Evolutionary conservation across 2,888 invertebrate genomes (phyloP), one percentile per base, ranked within the genome.

Genomic region (Troilus luridus): DNA sequence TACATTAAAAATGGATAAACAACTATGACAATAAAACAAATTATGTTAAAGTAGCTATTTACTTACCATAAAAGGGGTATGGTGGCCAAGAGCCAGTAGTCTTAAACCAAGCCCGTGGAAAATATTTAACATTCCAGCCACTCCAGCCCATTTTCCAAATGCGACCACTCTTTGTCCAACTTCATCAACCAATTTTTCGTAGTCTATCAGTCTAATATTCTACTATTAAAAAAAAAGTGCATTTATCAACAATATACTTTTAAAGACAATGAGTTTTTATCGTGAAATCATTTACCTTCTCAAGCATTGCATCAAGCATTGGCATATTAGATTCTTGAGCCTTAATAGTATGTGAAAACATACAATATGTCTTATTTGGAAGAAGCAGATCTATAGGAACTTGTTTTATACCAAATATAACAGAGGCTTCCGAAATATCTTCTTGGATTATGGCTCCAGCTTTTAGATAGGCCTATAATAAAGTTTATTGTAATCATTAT

Each of bases 341-440:
- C 94, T 99, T 99, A 93, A 99, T 99, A 0, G 99, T 99, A 94
- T 99, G 99, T 0, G 99, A 99, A 94, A 99, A 99, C 94, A 99
- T 98, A 93, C 98, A 99, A 94, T 99, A 99, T 0, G 99, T 99
- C 95, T 99, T 99, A 94, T 99, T 97, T 0, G 99, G 98, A 92
- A 99, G 97, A 17, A 99, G 95, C 77, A 97, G 96, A 93, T 99
- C 98, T 14, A 98, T 96, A 0, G 99, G 99, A 17, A 93, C 93
- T 94, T 98, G 98, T 94, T 99, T 99, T 9, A 99, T 99, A 0
- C 99, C 99, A 93, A 99, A 98, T 93, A 99, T 98, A 0, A 99
- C 97, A 81, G 97, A 97, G 0, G 99, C 99, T 93, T 99, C 98
- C 93, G 98, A 98, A 92, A 99, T 98, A 94, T 99, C 99, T 94